These are phyloP conservation scores for Oostethus manadensis DNA, from an alignment of 2,113 vertebrate genomes.

Conservation along the genomic window DNA sequence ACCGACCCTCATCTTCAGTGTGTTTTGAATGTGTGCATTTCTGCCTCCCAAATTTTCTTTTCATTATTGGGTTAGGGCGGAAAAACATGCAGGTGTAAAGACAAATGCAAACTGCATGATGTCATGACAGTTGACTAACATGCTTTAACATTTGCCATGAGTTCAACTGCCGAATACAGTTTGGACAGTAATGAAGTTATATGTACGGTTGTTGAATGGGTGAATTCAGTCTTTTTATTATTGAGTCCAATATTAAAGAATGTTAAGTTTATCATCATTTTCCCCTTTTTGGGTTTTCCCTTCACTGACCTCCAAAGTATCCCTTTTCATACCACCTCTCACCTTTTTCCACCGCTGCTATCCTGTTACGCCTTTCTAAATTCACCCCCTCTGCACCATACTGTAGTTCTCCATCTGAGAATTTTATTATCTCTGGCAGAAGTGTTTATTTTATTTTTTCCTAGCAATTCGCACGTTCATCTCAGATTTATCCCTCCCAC, in stretches of 20 bases:
- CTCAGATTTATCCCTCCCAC: conserved; percentile 39
- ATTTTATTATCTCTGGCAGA: conserved; percentile 55
- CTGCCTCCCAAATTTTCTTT: too few species aligned
- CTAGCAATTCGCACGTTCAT: conserved; percentile 40
- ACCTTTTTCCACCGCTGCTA: conserved; percentile 15
- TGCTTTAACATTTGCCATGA: too few species aligned
- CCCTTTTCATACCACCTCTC: conserved; percentile 18
- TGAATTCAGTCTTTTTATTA: not conserved
- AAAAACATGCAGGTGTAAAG: too few species aligned
- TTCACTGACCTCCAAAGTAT: conserved; percentile 1
- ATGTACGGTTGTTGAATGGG: too few species aligned
- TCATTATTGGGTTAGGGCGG: too few species aligned
- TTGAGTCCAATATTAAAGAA: not conserved
- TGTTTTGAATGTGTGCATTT: too few species aligned
- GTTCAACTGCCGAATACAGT: too few species aligned
- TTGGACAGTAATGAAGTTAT: too few species aligned
- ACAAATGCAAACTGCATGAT: too few species aligned
- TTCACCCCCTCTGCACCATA: conserved; percentile 19
- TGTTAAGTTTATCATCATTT: not conserved
- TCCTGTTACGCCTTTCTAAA: conserved; percentile 12
- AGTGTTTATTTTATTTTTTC: conserved; percentile 38
- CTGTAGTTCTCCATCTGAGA: conserved; percentile 38
- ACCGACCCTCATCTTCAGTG: too few species aligned
- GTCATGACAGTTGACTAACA: too few species aligned
- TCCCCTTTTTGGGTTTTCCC: not conserved